These are phyloP conservation scores for Sebastes cheni DNA, from an alignment of 2,797 vertebrate genomes.

Conservation along the genomic window DNA sequence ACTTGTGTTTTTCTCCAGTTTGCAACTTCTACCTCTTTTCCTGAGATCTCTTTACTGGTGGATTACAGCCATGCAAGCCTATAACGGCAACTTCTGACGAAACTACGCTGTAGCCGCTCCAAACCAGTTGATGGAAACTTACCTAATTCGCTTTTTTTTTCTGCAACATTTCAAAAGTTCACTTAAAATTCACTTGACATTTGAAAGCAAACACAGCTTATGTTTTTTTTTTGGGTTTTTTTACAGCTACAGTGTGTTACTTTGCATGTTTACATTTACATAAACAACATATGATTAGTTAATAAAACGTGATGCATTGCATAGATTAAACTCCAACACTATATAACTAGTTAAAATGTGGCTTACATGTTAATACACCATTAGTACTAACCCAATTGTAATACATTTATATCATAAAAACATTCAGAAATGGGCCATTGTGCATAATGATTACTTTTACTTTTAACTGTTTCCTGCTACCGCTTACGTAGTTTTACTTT, in stretches of 20 bases:
- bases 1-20: too few species aligned
- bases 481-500: neutral
- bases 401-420: neutral
- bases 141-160: too few species aligned
- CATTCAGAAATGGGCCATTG: neutral
- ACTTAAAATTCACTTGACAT: too few species aligned
- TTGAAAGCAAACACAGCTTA: too few species aligned
- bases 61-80: too few species aligned
- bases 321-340: neutral
- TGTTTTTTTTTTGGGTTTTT: neutral
- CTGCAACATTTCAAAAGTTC: too few species aligned
- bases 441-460: neutral
- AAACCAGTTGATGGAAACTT: too few species aligned
- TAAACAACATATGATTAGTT: neutral
- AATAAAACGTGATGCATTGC: neutral
- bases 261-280: neutral
- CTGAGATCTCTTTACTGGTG: too few species aligned
- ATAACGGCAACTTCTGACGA: too few species aligned
- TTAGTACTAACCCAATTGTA: neutral
- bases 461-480: neutral
- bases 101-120: too few species aligned
- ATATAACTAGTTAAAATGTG: neutral
- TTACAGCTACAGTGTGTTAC: neutral
- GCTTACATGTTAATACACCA: neutral
- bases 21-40: too few species aligned